Conservation (phyloP, 2,797 vertebrate species). For the Yasuhikotakia modesta region DNA sequence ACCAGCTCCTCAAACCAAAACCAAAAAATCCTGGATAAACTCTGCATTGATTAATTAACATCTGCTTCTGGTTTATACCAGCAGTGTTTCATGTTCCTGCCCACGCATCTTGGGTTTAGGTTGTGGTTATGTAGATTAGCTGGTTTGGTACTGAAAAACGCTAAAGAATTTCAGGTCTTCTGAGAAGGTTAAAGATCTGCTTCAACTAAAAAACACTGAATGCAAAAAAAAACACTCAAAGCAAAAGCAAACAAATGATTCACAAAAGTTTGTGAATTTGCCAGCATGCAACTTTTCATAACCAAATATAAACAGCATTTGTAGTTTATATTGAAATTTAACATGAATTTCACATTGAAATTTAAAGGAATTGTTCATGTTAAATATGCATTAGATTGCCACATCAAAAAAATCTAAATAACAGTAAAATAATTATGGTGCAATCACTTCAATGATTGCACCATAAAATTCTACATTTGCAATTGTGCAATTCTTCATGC, state of each 20-base stretch:
- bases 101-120: conserved; percentile 7
- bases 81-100: conserved; percentile 19
- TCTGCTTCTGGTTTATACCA: conserved; percentile 43
- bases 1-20: conserved; percentile 45
- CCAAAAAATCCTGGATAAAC: conserved; percentile 45
- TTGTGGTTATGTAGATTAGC: conserved; percentile 30
- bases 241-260: conserved; percentile 28
- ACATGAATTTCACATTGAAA: not conserved
- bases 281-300: conserved; percentile 18
- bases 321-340: not conserved
- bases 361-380: not conserved
- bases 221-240: too few species aligned
- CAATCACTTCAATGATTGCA: too few species aligned
- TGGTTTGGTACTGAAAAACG: conserved; percentile 37
- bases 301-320: conserved; percentile 26
- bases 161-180: conserved; percentile 35
- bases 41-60: conserved; percentile 45
- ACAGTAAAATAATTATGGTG: too few species aligned
- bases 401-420: too few species aligned
- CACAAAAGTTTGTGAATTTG: conserved; percentile 16
- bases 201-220: conserved; percentile 22
- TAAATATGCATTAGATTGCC: not conserved
- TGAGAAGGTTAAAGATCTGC: conserved; percentile 16
- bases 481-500: too few species aligned
- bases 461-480: too few species aligned